phyloP scores from a whole-genome alignment of 2,113 vertebrate species.

The Hemicordylus capensis region DNA sequence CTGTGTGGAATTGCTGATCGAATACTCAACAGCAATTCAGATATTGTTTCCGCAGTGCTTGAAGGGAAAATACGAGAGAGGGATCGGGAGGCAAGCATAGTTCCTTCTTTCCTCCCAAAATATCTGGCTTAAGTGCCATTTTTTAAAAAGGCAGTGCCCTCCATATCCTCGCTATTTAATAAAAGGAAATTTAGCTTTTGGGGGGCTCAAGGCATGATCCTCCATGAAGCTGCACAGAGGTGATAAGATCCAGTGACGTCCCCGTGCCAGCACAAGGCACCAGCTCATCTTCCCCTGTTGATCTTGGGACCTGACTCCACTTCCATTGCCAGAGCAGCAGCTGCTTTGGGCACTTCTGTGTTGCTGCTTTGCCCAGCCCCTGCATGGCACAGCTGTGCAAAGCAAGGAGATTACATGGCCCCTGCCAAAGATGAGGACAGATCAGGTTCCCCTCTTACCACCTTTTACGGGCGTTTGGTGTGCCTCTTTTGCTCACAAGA shows the following conservation, averaged over 20 bases:
- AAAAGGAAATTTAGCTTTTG: neutral
- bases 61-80: neutral
- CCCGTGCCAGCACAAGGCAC: neutral
- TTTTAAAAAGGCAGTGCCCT: neutral
- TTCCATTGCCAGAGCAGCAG: neutral
- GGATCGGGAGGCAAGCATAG: neutral
- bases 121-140: neutral
- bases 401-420: neutral
- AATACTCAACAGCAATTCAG: neutral
- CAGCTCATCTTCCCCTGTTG: neutral
- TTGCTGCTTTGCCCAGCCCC: neutral
- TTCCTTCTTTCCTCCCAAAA: neutral
- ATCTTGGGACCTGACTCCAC: neutral
- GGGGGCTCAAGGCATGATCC: neutral
- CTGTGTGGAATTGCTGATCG: neutral
- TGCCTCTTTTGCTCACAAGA: neutral
- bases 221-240: neutral
- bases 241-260: conserved; percentile 10
- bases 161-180: neutral
- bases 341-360: neutral
- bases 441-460: neutral
- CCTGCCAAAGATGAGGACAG: neutral
- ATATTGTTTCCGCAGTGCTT: neutral
- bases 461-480: neutral
- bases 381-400: neutral